phyloP scores from a whole-genome alignment of 64 coral and sea anemone species.

The Porites australiensis region DNA sequence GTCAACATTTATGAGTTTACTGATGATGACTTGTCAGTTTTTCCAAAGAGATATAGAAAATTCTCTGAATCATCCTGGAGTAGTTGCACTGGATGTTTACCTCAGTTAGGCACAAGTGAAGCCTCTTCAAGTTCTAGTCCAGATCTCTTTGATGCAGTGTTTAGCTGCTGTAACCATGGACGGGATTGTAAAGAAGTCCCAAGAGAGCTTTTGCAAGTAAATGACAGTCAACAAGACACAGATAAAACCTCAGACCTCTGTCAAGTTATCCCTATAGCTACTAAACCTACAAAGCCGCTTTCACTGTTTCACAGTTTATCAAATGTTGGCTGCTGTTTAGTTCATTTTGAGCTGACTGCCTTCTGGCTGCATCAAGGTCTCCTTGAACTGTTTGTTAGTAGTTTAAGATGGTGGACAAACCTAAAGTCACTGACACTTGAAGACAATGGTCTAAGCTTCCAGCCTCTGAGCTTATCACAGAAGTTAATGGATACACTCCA shows the following conservation, averaged over 20 bases:
- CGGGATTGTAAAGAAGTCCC: not conserved
- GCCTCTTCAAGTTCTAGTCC: not conserved
- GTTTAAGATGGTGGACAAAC: slow-evolving; percentile 11
- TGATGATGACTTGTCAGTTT: not conserved
- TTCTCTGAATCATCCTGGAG: not conserved
- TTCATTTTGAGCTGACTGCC: slow-evolving; percentile 61
- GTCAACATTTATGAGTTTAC: slow-evolving; percentile 30
- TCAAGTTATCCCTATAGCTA: not conserved
- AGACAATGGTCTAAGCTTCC: slow-evolving; percentile 55
- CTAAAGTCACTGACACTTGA: slow-evolving; percentile 47
- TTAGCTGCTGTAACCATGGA: not conserved
- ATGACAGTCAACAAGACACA: not conserved
- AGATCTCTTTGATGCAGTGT: slow-evolving; percentile 16
- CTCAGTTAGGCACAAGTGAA: not conserved
- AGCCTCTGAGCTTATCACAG: not conserved
- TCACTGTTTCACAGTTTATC: not conserved
- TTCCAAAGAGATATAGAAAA: too few relatives aligned
- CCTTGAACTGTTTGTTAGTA: slow-evolving; percentile 22
- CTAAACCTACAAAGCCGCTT: not conserved
- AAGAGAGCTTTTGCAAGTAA: too few relatives aligned
- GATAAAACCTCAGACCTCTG: not conserved
- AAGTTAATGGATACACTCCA: slow-evolving; percentile 32
- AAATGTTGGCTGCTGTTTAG: not conserved
- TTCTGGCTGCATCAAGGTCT: slow-evolving; percentile 56
- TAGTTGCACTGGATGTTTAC: not conserved